Base-by-base conservation (phyloP, 2,888 invertebrate genomes). In the Gryllus longicercus region DNA sequence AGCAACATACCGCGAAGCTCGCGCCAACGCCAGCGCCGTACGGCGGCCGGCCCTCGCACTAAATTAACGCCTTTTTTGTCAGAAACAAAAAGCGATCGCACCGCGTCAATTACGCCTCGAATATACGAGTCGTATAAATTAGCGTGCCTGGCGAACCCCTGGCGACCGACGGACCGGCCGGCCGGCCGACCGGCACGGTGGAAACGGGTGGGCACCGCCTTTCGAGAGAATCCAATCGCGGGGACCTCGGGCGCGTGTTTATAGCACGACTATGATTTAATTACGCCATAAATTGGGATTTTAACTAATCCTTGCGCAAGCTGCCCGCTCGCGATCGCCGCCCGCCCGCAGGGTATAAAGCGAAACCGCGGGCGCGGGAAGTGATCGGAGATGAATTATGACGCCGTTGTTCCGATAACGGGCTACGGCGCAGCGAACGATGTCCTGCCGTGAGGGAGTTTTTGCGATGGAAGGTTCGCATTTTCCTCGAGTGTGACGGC, bases 291-390 rank as follows among this genome's bases (percentile, higher is more conserved):
- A 63, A 63, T 63, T 63, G 63, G 63, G 63, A 63, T 63, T 63
- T 63, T 63, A 63, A 63, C 63, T 63, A 63, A 63, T 63, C 63
- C 63, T 63, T 63, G n/a, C 63, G 63, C 63, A 63, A 63, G 63
- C 63, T 63, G 16, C 14, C 63, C 16, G n/a, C 63, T 8, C 5
- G n/a, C 63, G 63, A 63, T 63, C 63, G 63, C 63, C n/a, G 63
- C 4, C 63, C 63, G 38, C 38, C 38, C 38, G 38, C 38, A 63
- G 63, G 63, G n/a, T 4, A 63, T 16, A 63, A 63, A 63, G 63
- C 16, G n/a, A 63, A 63, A 63, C 38, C 63, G 63, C n/a, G 63
- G 63, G n/a, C n/a, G 63, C 63, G n/a, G 63, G 63, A 63, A 63
- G 63, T 63, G 63, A 63, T 63, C n/a, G 63, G 16, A n/a, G 63